Conservation (phyloP, 2,888 invertebrate species). For the Villa cingulata region DNA sequence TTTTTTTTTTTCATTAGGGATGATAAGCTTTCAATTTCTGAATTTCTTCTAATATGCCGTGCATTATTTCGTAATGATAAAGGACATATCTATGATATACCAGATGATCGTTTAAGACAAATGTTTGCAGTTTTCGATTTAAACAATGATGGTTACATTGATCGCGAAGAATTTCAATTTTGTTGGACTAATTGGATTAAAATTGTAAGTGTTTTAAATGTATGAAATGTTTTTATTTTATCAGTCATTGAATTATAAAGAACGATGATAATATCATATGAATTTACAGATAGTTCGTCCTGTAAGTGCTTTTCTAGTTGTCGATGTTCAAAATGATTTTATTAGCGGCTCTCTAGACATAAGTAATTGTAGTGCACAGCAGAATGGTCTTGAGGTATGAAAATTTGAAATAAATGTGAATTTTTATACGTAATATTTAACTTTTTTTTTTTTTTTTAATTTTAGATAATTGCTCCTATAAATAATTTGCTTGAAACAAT, state of each 20-base stretch:
- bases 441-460: not conserved
- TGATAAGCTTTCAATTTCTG: slow-evolving; percentile 58
- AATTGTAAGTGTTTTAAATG: slow-evolving; percentile 46
- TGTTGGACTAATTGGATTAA: slow-evolving; percentile 90
- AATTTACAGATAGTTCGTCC: slow-evolving; percentile 62
- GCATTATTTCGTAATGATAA: slow-evolving; percentile 76
- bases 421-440: not conserved
- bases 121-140: slow-evolving; percentile 72
- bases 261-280: not conserved
- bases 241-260: not conserved
- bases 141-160: slow-evolving; percentile 61
- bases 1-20: slow-evolving; percentile 43
- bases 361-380: slow-evolving; percentile 82
- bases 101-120: slow-evolving; percentile 54
- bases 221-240: not conserved
- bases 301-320: slow-evolving; percentile 76
- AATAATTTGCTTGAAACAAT: slow-evolving; percentile 70
- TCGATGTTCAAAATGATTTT: slow-evolving; percentile 98
- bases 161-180: slow-evolving; percentile 68
- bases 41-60: slow-evolving; percentile 70
- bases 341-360: slow-evolving; percentile 88
- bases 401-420: not conserved
- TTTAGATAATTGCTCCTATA: slow-evolving; percentile 74
- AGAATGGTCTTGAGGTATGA: slow-evolving; percentile 67
- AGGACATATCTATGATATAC: slow-evolving; percentile 67